Base-by-base conservation (phyloP, 2,797 vertebrate species). In the Sciaenops ocellatus region DNA sequence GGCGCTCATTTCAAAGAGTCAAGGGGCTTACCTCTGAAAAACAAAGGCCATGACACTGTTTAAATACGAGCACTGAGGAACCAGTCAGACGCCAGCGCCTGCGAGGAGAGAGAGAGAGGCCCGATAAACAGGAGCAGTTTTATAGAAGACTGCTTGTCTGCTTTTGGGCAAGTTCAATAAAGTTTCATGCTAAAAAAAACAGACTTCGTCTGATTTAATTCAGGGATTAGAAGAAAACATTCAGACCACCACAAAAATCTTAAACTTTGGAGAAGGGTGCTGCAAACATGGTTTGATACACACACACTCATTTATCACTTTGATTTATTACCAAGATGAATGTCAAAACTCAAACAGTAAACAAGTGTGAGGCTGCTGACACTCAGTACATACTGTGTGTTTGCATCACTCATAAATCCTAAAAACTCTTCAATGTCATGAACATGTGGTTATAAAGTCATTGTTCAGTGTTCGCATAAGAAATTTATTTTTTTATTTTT, bases 1-100 rank as follows among this genome's bases (percentile, higher is more conserved):
- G 89, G 84, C 72, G 56, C 78, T 71, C 78, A 87, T 90, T 89
- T 93, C 88, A 92, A 92, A 92, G 91, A 69, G 72, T n/a, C 41
- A 47, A 4, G 79, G 55, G 83, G 88, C 78, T 91, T 84, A 89
- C 26, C 46, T 76, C 80, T 66, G 76, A 76, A 90, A 89, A 90
- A 90, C 86, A 89, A 89, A 89, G 82, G 84, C 54, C 82, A 76
- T 75, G 82, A 90, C 85, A 87, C 87, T 90, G 80, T 87, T 91
- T 82, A 85, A 87, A 89, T 85, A 82, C 28, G 2, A 88, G 80
- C 76, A 65, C 69, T 22, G 48, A 20, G 50, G 67, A 86, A 73
- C 61, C 5, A 69, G 66, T 46, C 69, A 84, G 85, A 84, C 47
- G 60, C 76, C 79, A 74, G 71, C 69, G 72, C 83, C 68, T 71